Evolutionary conservation across 2,888 invertebrate species (phyloP), one percentile per base, ranked within the genome.

Genomic region (Drosophila trichaetosa): DNA sequence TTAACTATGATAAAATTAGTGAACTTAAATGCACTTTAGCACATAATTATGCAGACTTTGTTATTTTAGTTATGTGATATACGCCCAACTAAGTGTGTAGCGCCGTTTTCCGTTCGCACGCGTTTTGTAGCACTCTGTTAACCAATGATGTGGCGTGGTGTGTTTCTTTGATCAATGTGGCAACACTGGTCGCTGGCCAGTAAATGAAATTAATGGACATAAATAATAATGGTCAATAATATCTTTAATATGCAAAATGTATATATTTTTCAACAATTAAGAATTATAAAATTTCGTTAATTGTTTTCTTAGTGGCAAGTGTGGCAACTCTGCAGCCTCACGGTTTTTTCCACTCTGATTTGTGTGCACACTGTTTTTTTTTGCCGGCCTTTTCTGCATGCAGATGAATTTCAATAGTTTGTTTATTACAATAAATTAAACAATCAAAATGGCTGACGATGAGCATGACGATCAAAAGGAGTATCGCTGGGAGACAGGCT

Each of bases 401-500:
- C 48, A n/a, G 6, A 40, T n/a, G 40, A 60, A 16, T 16, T 66
- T 54, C 34, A 36, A 33, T 13, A n/a, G 46, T 36, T 11, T 31
- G 13, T 24, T 29, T 33, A 21, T 16, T 49, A 18, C 7, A 51
- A 24, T 38, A 56, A 29, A 27, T 36, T 33, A 29, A 60, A 10
- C 7, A 40, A 49, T 11, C 11, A 49, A 46, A 64, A 92, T 92
- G 92, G 92, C 92, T 18, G 91, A 92, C n/a, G 86, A 91, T 8
- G 97, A 97, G 71, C 97, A 97, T 72, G 97, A 96, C 54, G 97
- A 97, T 92, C 95, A 95, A 33, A 97, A 97, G 89, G 98, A 98
- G 92, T 98, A 98, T 92, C 95, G 98, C 62, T 98, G 98, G 98
- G 98, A 98, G 93, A 97, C 97, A 59, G 98, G 98, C 83, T 98